Evolutionary conservation across 2,888 invertebrate genomes (phyloP).

Genomic region (Tipula unca): DNA sequence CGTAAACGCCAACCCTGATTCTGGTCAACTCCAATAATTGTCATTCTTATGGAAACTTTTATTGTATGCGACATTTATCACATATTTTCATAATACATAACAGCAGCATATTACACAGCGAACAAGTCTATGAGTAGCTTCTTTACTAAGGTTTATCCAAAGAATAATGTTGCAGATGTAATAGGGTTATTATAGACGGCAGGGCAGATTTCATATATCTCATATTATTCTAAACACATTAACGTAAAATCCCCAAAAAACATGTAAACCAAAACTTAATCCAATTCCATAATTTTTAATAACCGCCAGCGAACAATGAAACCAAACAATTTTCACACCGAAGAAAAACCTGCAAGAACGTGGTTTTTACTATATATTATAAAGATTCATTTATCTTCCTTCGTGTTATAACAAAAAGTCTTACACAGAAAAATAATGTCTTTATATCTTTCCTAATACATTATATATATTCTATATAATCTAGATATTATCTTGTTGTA

Average conservation of each 20-base stretch:
- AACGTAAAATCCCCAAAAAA: neutral
- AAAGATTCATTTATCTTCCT: neutral
- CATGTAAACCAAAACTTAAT: neutral
- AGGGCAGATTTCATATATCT: neutral
- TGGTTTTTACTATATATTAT: neutral
- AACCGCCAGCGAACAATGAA: neutral
- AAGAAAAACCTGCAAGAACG: neutral
- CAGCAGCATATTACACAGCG: too few relatives aligned
- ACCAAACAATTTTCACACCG: neutral
- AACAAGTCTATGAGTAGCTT: too few relatives aligned
- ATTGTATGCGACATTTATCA: too few relatives aligned
- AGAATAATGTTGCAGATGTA: too few relatives aligned
- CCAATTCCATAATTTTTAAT: neutral
- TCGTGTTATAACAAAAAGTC: neutral
- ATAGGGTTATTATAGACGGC: too few relatives aligned
- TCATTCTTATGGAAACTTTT: too few relatives aligned
- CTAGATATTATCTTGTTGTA: neutral
- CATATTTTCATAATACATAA: too few relatives aligned
- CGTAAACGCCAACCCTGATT: too few relatives aligned
- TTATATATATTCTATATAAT: neutral
- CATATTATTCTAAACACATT: neutral
- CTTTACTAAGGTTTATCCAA: too few relatives aligned
- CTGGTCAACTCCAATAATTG: too few relatives aligned
- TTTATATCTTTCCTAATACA: neutral
- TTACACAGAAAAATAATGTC: neutral